Evolutionary conservation across 2,113 vertebrate genomes (phyloP).

Genomic region (Tretioscincus oriximinensis): DNA sequence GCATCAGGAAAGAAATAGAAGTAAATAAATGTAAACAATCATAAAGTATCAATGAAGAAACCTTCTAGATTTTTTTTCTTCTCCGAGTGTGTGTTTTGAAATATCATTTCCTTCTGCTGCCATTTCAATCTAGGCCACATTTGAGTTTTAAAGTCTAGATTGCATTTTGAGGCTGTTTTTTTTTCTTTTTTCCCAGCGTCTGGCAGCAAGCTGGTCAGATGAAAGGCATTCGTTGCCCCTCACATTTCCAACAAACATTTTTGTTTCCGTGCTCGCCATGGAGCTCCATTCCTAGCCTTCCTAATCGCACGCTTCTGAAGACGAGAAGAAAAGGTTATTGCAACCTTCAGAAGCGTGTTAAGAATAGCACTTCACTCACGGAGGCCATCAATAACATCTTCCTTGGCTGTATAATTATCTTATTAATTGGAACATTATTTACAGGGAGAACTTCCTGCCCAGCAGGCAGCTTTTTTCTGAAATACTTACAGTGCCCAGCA

Average conservation of each 20-base stretch:
- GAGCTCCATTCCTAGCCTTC: conserved; percentile 21
- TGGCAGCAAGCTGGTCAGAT: background rate
- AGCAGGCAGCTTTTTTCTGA: conserved; percentile 64
- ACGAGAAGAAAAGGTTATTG: conserved; percentile 37
- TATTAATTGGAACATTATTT: conserved; percentile 68
- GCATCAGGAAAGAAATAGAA: too few species aligned
- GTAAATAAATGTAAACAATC: too few species aligned
- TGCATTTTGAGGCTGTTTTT: background rate
- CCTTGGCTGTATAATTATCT: conserved; percentile 55
- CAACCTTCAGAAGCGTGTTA: conserved; percentile 36
- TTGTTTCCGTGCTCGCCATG: background rate
- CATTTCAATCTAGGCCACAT: background rate
- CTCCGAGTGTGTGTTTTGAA: background rate
- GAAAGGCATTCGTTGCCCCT: background rate
- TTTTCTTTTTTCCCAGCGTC: background rate
- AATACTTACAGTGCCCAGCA: conserved; percentile 58
- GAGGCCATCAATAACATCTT: conserved; percentile 52
- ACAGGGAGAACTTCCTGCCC: conserved; percentile 55
- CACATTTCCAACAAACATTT: background rate
- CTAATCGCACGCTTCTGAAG: conserved; percentile 36
- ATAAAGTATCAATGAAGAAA: background rate
- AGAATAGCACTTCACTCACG: conserved; percentile 41
- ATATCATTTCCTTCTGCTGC: background rate
- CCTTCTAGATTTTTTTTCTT: background rate
- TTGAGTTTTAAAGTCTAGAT: too few species aligned